Evolutionary conservation across 2,113 vertebrate genomes (phyloP).

Genomic region (Gulo gulo): DNA sequence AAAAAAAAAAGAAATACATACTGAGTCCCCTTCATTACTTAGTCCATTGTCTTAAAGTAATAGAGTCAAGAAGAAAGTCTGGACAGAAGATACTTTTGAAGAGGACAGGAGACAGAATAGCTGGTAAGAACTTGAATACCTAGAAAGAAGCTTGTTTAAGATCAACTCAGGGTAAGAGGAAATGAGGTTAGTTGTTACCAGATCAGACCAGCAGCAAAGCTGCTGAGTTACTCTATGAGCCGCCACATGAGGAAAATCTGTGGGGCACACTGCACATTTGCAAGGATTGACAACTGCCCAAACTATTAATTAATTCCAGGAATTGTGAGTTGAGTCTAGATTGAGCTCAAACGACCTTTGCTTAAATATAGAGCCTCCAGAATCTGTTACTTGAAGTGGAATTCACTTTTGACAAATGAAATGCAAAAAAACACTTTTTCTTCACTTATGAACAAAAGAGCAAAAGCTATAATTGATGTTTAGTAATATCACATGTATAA

Average conservation of each 20-base stretch:
- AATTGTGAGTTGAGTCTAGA: not conserved
- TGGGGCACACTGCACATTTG: not conserved
- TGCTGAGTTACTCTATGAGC: not conserved
- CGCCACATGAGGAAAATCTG: not conserved
- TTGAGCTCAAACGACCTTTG: not conserved
- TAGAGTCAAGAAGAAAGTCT: not conserved
- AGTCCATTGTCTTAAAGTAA: not conserved
- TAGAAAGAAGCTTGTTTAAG: not conserved
- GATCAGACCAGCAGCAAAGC: not conserved
- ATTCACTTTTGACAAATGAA: not conserved
- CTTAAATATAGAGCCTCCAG: not conserved
- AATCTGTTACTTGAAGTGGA: not conserved
- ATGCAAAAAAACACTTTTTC: not conserved
- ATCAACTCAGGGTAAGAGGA: not conserved
- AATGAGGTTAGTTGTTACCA: not conserved
- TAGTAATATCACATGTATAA: not conserved
- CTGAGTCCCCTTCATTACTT: not conserved
- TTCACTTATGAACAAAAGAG: not conserved
- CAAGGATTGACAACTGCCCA: not conserved
- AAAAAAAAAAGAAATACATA: not conserved
- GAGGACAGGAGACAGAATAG: not conserved
- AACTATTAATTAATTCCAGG: not conserved
- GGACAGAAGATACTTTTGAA: not conserved
- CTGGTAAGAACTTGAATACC: not conserved
- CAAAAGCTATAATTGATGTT: not conserved